Evolutionary conservation across 1,140 invertebrate genomes (phyloP).

Genomic region (Acromyrmex echinatior): DNA sequence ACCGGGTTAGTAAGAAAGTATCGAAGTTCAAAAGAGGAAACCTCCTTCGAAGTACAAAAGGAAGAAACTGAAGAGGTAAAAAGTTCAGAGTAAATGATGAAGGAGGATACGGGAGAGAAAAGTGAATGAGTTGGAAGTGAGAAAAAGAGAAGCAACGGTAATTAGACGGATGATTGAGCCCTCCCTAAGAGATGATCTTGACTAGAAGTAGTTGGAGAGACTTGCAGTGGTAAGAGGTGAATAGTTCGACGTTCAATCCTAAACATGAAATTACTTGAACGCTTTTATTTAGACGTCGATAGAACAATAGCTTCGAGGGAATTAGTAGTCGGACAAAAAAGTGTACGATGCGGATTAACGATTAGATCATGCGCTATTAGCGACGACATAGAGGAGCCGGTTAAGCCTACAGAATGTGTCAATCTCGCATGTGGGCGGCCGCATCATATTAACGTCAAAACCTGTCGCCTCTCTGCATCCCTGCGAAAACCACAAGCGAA

Average conservation of each 20-base stretch:
- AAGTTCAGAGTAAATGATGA: slow-evolving; percentile 12
- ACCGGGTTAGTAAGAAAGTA: neutral
- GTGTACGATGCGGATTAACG: too few relatives aligned
- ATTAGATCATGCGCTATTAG: slow-evolving; percentile 50
- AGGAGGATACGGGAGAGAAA: neutral
- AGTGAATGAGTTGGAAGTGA: slow-evolving; percentile 21
- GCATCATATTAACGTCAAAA: slow-evolving; percentile 48
- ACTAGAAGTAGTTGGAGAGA: slow-evolving; percentile 42
- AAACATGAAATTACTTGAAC: slow-evolving; percentile 66
- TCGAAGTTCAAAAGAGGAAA: slow-evolving; percentile 1
- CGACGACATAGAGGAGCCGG: slow-evolving; percentile 30
- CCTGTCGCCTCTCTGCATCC: slow-evolving; percentile 10
- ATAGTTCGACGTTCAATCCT: slow-evolving; percentile 49
- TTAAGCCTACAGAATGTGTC: slow-evolving; percentile 49
- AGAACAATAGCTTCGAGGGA: slow-evolving; percentile 56
- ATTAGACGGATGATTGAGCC: slow-evolving; percentile 84
- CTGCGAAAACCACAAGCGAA: slow-evolving; percentile 42
- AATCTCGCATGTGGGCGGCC: slow-evolving; percentile 24
- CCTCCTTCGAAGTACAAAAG: slow-evolving; percentile 2
- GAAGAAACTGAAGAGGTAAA: slow-evolving; percentile 29
- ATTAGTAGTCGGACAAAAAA: slow-evolving; percentile 28
- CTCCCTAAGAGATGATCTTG: slow-evolving; percentile 78
- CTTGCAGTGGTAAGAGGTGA: neutral
- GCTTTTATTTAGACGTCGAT: slow-evolving; percentile 55
- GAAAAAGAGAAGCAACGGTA: slow-evolving; percentile 80